Evolutionary conservation across 1,140 invertebrate species (phyloP), one percentile per base, ranked within the genome.

Genomic region (Drepana arcuata): DNA sequence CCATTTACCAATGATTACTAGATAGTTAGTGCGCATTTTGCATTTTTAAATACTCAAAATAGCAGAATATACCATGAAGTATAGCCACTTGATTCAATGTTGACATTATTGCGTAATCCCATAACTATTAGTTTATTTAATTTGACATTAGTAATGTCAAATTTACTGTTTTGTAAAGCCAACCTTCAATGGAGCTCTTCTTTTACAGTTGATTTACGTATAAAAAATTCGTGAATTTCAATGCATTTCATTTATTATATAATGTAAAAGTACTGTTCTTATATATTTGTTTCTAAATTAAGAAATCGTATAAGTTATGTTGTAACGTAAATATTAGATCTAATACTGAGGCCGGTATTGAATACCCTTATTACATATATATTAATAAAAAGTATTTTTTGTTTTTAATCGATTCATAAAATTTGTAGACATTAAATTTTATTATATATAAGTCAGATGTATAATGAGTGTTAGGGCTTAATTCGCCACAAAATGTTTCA

Each of bases 401-500:
- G 16, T 23, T 33, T 40, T 33, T n/a, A n/a, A n/a, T n/a, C n/a
- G n/a, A n/a, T n/a, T n/a, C n/a, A n/a, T n/a, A n/a, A n/a, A n/a
- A n/a, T n/a, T n/a, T n/a, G n/a, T n/a, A n/a, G n/a, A n/a, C 37
- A 33, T 40, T 38, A 26, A 10, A 40, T 27, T n/a, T 14, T 27
- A 40, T 31, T 38, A 38, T 16, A 14, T 31, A 33, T 1, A 33
- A 15, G 23, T 29, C 33, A 40, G 30, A 62, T 69, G 47, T 60
- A 56, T 68, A 48, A 45, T 65, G 63, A 58, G 56, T 74, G 65
- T 71, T 74, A 69, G 70, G 62, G 65, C 64, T 61, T 45, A 45
- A 48, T 40, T 57, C 41, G 59, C 59, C 61, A 51, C 29, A 48
- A 51, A 48, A 59, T 69, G 56, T 70, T 73, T 68, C 53, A 61